These are phyloP conservation scores for Menidia beryllina DNA, from an alignment of 2,113 vertebrate genomes.

Conservation along the genomic window DNA sequence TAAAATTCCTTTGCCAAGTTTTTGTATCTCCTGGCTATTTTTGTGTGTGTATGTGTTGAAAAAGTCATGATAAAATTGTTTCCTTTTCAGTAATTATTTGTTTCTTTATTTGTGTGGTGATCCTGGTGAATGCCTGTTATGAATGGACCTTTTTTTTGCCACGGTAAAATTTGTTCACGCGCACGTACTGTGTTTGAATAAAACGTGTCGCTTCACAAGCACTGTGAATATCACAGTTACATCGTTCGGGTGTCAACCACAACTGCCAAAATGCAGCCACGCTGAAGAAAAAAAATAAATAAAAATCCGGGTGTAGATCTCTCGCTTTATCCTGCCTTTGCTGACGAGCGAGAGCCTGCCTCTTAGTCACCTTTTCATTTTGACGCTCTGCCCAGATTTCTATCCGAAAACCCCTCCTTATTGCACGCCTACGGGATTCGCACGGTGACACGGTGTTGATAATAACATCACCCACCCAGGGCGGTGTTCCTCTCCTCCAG, in stretches of 20 bases:
- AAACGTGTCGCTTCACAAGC: constrained; percentile 35
- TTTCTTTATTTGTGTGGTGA: constrained; percentile 1
- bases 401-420: constrained; percentile 1
- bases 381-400: constrained; percentile 37
- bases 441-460: constrained; percentile 17
- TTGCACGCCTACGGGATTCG: constrained; percentile 12
- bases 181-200: constrained; percentile 8
- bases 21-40: background rate
- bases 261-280: constrained; percentile 45
- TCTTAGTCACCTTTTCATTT: constrained; percentile 44
- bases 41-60: background rate
- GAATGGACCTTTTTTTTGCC: background rate
- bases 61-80: background rate
- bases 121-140: no score
- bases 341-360: constrained; percentile 10
- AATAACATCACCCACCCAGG: constrained; percentile 82
- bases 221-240: constrained; percentile 36
- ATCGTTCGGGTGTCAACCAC: constrained; percentile 34
- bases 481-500: constrained; percentile 94
- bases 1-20: background rate
- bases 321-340: constrained; percentile 20
- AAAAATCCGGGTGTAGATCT: constrained; percentile 27
- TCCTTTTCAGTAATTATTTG: background rate
- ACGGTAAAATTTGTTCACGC: constrained; percentile 2
- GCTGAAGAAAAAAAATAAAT: no score